These are phyloP conservation scores for Volucella inanis DNA, from an alignment of 2,888 invertebrate species.

Conservation along the genomic window DNA sequence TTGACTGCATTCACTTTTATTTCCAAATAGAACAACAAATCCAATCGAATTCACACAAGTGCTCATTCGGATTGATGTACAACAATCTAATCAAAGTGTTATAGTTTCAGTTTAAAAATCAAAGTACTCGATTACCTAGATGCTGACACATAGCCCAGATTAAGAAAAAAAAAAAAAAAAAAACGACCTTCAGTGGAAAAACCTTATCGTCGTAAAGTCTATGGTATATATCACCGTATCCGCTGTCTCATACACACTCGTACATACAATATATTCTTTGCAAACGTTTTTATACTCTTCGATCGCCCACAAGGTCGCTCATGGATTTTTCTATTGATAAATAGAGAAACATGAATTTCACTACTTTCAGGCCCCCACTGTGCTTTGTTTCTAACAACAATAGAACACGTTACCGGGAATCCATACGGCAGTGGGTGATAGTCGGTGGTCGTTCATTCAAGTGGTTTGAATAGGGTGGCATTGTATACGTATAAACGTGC, in stretches of 20 bases:
- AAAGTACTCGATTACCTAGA: constrained; percentile 12
- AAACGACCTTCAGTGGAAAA: constrained; percentile 41
- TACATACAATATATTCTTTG: background rate
- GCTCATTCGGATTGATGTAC: background rate
- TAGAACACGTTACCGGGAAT: constrained; percentile 25
- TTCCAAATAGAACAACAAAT: constrained; percentile 8
- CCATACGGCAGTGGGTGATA: constrained; percentile 17
- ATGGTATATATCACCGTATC: background rate
- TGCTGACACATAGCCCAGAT: constrained; percentile 17
- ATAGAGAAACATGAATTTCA: constrained; percentile 15
- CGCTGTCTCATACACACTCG: background rate
- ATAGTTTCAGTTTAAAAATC: constrained; percentile 14
- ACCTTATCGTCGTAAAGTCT: background rate
- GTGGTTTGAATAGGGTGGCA: background rate
- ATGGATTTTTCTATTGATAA: constrained; percentile 7
- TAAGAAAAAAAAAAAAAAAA: constrained; percentile 2
- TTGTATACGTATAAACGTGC: constrained; percentile 8
- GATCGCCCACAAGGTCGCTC: constrained; percentile 54
- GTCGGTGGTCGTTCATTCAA: constrained; percentile 11
- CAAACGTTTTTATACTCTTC: constrained; percentile 32
- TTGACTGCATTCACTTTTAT: constrained; percentile 2
- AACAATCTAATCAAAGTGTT: constrained; percentile 5
- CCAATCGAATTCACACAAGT: background rate
- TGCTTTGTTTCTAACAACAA: constrained; percentile 50
- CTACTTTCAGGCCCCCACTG: constrained; percentile 38